Evolutionary conservation across 2,113 vertebrate species (phyloP).

Genomic region (Pleuronectes platessa): DNA sequence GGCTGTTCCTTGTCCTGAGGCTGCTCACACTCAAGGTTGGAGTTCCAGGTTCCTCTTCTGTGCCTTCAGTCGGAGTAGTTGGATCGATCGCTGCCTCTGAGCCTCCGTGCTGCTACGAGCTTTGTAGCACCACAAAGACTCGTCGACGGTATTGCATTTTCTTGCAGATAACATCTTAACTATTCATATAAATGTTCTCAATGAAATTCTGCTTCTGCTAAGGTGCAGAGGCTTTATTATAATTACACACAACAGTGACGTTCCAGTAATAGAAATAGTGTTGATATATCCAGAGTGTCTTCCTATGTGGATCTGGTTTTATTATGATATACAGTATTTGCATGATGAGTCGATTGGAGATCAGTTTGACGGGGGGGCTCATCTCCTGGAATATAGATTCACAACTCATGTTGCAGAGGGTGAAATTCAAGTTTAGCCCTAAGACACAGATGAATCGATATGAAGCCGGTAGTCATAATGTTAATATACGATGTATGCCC

Average conservation of each 20-base stretch:
- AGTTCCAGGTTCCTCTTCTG: conserved; percentile 15
- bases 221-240: not conserved
- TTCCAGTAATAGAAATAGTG: not conserved
- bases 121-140: conserved; percentile 8
- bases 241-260: not conserved
- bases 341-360: not conserved
- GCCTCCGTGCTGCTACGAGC: not conserved
- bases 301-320: not conserved
- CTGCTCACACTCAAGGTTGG: conserved; percentile 17
- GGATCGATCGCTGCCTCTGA: conserved; percentile 34
- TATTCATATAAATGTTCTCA: conserved; percentile 9
- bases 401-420: conserved; percentile 28
- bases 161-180: not conserved
- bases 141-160: not conserved
- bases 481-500: conserved; percentile 35
- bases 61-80: conserved; percentile 21
- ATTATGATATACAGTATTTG: conserved; percentile 15
- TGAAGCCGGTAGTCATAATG: conserved; percentile 34
- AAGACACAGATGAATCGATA: conserved; percentile 53
- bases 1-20: conserved; percentile 27
- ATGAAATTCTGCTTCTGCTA: not conserved
- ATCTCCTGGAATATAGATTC: conserved; percentile 44
- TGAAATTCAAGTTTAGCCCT: conserved; percentile 47
- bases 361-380: conserved; percentile 20
- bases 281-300: not conserved